These are phyloP conservation scores for Cyrtodaria siliqua DNA, from an alignment of 2,888 invertebrate species.

Conservation along the genomic window DNA sequence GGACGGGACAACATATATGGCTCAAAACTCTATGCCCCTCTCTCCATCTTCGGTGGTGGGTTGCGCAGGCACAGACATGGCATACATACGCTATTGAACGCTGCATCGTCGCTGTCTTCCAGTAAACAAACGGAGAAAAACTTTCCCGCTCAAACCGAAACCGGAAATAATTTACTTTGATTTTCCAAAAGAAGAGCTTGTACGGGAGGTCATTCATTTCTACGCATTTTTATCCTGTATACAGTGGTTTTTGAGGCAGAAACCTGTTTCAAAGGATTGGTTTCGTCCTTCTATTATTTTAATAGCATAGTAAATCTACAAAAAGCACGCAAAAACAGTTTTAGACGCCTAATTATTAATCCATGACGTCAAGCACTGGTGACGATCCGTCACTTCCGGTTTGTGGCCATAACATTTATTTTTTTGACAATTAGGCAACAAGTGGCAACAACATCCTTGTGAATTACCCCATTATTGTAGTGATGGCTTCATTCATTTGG, in stretches of 20 bases:
- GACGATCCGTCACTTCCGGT: slow-evolving; percentile 70
- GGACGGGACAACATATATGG: no score
- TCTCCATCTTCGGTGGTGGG: no score
- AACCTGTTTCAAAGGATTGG: no score
- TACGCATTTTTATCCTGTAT: no score
- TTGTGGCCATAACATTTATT: slow-evolving; percentile 34
- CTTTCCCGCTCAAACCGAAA: slow-evolving; percentile 48
- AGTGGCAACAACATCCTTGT: slow-evolving; percentile 5
- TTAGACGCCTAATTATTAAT: slow-evolving; percentile 36
- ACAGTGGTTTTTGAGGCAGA: no score
- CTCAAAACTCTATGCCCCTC: no score
- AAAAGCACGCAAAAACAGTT: no score
- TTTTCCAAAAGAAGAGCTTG: no score
- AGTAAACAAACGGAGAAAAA: not conserved
- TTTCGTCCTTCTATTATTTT: no score
- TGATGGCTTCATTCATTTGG: not conserved
- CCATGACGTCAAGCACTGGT: slow-evolving; percentile 67
- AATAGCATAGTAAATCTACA: no score
- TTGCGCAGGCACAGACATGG: not conserved
- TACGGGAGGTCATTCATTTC: no score
- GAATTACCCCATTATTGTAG: not conserved
- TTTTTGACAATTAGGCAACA: slow-evolving; percentile 22
- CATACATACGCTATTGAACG: slow-evolving; percentile 55
- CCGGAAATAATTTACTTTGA: slow-evolving; percentile 33
- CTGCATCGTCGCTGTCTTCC: slow-evolving; percentile 39